Base-by-base conservation (phyloP, 2,113 vertebrate species). In the Chaetura pelagica region DNA sequence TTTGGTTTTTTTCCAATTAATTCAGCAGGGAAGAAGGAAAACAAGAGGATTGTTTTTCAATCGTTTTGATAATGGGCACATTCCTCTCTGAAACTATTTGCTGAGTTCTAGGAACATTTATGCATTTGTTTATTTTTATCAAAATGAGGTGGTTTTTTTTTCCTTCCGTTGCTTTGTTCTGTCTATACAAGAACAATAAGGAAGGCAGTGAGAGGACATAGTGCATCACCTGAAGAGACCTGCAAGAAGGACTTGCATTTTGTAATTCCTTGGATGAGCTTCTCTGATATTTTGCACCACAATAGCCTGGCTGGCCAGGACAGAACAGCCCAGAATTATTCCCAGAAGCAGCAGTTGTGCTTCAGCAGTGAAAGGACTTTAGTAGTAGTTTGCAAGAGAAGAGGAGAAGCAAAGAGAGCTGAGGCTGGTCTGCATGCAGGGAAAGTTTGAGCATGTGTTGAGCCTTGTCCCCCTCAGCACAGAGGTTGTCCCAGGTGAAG, bases 91-190 rank as follows among this genome's bases (percentile, higher is more conserved):
- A 85, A 94, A 67, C n/a, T 78, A 32, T 86, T 74, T 66, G 76
- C 83, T 81, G 95, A 84, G 80, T 91, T 96, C 93, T 93, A 91
- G 93, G 87, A 96, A 94, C 44, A 2, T 83, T 84, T 42, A 20
- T 81, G 55, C 6, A 0, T 19, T 21, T 63, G 64, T 78, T 92
- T 84, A 63, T 81, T 93, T 95, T 81, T 67, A 71, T 67, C 89
- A 44, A 72, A 77, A 86, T 7, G 11, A 72, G 82, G 22, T 30
- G 16, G 20, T 20, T 17, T 15, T 61, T 76, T 57, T 66, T 79
- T 51, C 21, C 75, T 91, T 82, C 1, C 73, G 26, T 22, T 71
- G 57, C 71, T 51, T 38, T 30, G 6, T 86, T 90, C 82, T 49
- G 57, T 32, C 52, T 26, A 3, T 40, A 38, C n/a, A 40, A 94